Conservation (phyloP, 2,888 invertebrate species). For the Scaptomyza polygonia region DNA sequence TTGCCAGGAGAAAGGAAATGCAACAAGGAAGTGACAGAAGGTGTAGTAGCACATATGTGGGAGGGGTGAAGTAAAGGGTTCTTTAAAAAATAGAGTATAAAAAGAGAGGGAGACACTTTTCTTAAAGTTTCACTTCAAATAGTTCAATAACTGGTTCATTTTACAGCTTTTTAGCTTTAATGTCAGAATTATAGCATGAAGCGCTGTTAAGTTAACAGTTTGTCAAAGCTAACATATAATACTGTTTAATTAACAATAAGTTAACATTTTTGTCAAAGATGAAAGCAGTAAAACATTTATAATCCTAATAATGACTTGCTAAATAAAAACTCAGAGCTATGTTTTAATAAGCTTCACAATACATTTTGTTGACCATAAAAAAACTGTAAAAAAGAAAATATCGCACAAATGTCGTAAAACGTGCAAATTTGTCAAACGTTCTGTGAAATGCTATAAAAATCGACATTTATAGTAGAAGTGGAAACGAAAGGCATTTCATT, state of each 20-base stretch:
- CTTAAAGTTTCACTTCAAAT: neutral
- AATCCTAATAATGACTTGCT: neutral
- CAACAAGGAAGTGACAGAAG: conserved; percentile 6
- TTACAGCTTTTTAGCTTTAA: neutral
- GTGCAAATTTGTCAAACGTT: conserved; percentile 33
- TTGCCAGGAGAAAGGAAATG: conserved; percentile 34
- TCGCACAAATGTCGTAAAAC: conserved; percentile 6
- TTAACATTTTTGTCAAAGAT: neutral
- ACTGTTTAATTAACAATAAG: neutral
- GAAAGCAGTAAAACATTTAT: neutral
- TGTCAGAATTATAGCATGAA: neutral
- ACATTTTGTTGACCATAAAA: too few relatives aligned
- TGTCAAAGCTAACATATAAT: neutral
- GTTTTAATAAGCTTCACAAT: neutral
- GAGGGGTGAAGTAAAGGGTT: neutral
- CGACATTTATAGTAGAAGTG: conserved; percentile 22
- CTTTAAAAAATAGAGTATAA: too few relatives aligned
- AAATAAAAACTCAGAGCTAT: neutral
- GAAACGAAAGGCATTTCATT: conserved; percentile 26
- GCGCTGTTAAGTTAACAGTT: neutral
- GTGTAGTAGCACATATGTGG: neutral
- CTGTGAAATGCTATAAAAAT: conserved; percentile 47
- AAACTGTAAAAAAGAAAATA: neutral
- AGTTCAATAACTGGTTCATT: neutral
- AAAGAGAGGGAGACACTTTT: neutral